Evolutionary conservation across 2,113 vertebrate genomes (phyloP).

Genomic region (Chroicocephalus ridibundus): DNA sequence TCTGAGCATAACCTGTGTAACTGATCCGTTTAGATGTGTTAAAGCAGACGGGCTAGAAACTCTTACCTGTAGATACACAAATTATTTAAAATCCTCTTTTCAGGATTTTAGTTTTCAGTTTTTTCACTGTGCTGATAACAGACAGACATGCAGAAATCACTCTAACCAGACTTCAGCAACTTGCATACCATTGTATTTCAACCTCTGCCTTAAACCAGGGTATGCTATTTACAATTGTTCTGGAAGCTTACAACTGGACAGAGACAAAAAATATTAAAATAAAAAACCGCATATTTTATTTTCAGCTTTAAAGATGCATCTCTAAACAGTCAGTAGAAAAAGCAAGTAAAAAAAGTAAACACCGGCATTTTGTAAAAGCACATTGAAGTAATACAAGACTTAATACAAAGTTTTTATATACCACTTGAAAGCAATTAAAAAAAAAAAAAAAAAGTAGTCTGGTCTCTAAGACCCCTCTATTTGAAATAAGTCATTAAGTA

Average conservation of each 20-base stretch:
- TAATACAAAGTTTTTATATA: neutral
- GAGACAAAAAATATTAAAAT: neutral
- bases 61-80: neutral
- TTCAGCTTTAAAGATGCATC: conserved; percentile 14
- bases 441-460: neutral
- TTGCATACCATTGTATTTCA: neutral
- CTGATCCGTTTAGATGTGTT: neutral
- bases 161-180: neutral
- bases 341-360: conserved; percentile 38
- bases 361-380: neutral
- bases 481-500: conserved; percentile 1
- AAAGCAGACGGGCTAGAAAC: neutral
- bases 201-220: neutral
- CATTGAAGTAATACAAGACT: conserved; percentile 2
- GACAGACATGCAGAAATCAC: neutral
- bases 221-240: neutral
- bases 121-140: neutral
- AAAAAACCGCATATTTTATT: neutral
- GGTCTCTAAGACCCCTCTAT: neutral
- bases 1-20: neutral
- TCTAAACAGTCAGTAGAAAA: conserved; percentile 42
- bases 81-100: neutral
- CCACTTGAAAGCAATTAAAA: neutral
- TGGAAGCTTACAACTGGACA: neutral
- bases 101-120: neutral